Base-by-base conservation (phyloP, 2,797 vertebrate species). In the Darevskia nairensis region DNA sequence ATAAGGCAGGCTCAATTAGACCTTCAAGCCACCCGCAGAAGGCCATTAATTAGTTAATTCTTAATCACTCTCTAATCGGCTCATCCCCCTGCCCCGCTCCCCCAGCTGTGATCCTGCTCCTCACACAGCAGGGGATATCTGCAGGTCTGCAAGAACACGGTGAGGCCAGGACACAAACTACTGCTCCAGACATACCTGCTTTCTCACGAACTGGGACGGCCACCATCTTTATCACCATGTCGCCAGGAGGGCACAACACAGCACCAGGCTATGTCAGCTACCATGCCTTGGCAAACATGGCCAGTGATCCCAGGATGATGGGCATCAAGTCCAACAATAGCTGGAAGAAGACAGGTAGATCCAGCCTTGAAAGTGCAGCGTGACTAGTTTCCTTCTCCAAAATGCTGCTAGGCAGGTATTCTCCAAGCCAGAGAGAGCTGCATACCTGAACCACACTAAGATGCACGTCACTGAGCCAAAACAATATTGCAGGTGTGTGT, bases 81-180 rank as follows among this genome's bases (percentile, higher is more conserved):
- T 41, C 71, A 46, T 13, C 6, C 1, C 39, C 15, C 75, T 3
- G 39, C n/a, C 50, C 80, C 29, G 13, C 41, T 46, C 29, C 21
- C 15, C 8, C 27, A 15, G 46, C 32, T 64, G 68, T 61, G 44
- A 71, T 55, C 77, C 66, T 86, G 32, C 72, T 46, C 7, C 55
- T 23, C 29, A 46, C 66, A 80, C 32, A 46, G 68, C 25, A 82
- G 64, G n/a, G 29, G 61, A 78, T 78, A 10, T 39, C 55, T 50
- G 23, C 41, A 8, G 19, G 35, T 88, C 66, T 35, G 69, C 64
- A 50, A 83, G 21, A 44, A 55, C 61, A 78, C 11, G 32, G 74
- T 78, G 35, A 88, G 50, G 61, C 64, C 46, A 80, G 77, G 77
- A 80, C 85, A 80, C 46, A 59, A 39, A n/a, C 19, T 25, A 66